Percentiles rank a stretch among this genome's conserved stretches.
Conservation (phyloP, 2,113 vertebrate species). For the Nicator chloris region DNA sequence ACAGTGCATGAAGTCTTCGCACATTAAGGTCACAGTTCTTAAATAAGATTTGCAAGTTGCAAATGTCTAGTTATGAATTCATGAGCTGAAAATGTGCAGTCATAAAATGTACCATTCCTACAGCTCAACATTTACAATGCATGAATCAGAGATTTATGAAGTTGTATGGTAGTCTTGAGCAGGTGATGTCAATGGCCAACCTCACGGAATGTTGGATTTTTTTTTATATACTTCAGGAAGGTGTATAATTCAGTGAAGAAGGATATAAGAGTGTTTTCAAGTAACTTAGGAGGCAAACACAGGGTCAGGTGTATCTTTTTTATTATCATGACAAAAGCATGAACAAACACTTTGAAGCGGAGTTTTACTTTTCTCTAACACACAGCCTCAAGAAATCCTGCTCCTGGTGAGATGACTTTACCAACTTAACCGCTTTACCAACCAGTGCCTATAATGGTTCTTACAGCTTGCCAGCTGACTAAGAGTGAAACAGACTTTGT, state of each 20-base stretch:
- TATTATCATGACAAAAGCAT: neutral
- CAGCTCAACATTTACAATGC: neutral
- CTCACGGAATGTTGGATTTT: neutral
- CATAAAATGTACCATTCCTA: constrained; percentile 22
- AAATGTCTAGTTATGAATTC: constrained; percentile 41
- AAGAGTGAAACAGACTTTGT: neutral
- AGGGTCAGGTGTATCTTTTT: neutral
- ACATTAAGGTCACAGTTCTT: neutral
- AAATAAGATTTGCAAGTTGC: constrained; percentile 28
- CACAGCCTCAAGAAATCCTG: neutral
- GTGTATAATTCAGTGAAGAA: neutral
- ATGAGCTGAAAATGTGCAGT: constrained; percentile 10
- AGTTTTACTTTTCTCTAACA: neutral
- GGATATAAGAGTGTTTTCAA: neutral
- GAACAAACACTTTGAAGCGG: neutral
- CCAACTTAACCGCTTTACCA: too few species aligned
- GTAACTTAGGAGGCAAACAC: neutral
- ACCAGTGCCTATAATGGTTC: neutral
- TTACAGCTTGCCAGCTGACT: neutral
- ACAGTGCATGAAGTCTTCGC: neutral
- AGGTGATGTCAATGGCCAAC: neutral
- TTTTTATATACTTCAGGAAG: neutral
- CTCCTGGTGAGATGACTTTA: neutral
- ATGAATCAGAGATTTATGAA: neutral
- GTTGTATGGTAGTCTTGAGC: neutral